phyloP scores from a whole-genome alignment of 2,113 vertebrate genomes.

The Ciconia maguari region DNA sequence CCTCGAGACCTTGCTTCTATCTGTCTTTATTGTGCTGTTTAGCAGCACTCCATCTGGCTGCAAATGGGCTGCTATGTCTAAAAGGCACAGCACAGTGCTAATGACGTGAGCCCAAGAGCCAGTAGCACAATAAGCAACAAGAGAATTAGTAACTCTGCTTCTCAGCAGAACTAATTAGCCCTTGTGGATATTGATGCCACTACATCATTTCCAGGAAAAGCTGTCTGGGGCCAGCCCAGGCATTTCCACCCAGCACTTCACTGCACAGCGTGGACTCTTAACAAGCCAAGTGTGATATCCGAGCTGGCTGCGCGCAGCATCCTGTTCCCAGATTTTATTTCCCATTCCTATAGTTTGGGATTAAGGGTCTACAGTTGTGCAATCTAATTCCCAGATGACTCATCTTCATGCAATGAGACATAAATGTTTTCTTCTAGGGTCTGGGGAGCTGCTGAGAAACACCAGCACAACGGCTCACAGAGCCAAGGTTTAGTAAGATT shows the following conservation, averaged over 20 bases:
- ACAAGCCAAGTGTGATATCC: conserved; percentile 18
- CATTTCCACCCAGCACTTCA: background rate
- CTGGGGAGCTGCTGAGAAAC: background rate
- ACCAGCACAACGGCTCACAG: background rate
- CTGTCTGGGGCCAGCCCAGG: background rate
- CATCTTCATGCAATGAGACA: background rate
- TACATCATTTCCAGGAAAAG: conserved; percentile 1
- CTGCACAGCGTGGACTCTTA: background rate
- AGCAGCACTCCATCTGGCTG: background rate
- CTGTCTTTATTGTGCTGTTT: background rate
- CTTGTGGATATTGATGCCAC: background rate
- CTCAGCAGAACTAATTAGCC: background rate
- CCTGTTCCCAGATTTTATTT: background rate
- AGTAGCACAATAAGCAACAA: background rate
- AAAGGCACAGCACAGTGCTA: background rate
- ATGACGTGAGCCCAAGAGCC: background rate
- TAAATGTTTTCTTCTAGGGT: background rate
- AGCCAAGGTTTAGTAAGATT: background rate
- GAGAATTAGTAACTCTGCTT: background rate
- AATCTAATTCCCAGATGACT: conserved; percentile 6
- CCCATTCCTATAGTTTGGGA: conserved; percentile 12
- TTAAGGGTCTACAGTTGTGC: background rate
- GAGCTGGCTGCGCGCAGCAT: background rate
- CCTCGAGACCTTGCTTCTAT: background rate
- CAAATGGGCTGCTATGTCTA: background rate